Evolutionary conservation across 2,113 vertebrate genomes (phyloP), one percentile per base, ranked within the genome.

Genomic region (Lipotes vexillifer): DNA sequence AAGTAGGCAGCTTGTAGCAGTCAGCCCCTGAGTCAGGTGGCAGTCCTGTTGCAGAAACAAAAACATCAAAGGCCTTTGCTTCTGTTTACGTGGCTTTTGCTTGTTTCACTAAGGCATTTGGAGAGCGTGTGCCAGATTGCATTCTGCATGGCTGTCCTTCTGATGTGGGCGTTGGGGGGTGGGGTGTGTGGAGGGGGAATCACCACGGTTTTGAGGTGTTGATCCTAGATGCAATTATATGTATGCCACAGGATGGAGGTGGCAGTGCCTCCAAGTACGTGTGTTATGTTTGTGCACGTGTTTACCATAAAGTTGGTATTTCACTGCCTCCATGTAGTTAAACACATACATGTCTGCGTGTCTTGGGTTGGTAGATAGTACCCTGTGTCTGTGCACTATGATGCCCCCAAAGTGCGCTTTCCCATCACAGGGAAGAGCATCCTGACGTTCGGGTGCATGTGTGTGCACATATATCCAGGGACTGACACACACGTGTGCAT

Each of bases 1-100:
- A 41, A 65, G 82, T 52, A 33, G 88, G 91, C 74, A 71, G 72
- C 72, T 83, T 59, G 49, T 33, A 20, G 61, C 88, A 41, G 36
- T 21, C 21, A 29, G 91, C 27, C 5, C 68, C 82, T 6, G 8
- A 36, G 20, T 93, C 86, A 92, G 93, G 95, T 95, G 93, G 61
- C 41, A 36, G 57, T 86, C 21, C 49, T 91, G n/a, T 20, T 52
- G 33, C 57, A 69, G 72, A 75, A 49, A 90, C 38, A 74, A 59
- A 88, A 38, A n/a, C 82, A 69, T 61, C 96, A 86, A 89, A 96
- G 81, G 3, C 72, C 65, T 94, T 90, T n/a, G 86, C 59, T 97
- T 97, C 57, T 89, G 10, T 92, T 83, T 88, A 14, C 93, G 82
- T 75, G 72, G 68, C 77, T 82, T 93, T 90, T 89, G 68, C 61